Evolutionary conservation across 1,140 invertebrate species (phyloP).

Genomic region (Myzus persicae): DNA sequence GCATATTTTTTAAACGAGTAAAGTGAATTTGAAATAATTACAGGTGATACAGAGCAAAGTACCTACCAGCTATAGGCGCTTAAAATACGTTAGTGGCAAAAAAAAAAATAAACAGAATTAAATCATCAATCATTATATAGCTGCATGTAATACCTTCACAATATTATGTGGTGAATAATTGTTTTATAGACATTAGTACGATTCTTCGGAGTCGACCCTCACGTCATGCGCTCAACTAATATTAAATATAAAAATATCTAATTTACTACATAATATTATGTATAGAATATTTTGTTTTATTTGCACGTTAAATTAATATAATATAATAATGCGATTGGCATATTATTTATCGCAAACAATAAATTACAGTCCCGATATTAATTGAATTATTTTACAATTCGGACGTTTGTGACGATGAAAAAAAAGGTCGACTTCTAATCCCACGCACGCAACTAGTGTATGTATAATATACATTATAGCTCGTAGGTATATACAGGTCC

Average conservation of each 20-base stretch:
- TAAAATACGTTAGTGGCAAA: neutral
- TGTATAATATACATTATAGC: neutral
- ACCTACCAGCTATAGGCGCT: neutral
- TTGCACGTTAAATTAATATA: too few species aligned
- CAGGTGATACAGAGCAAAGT: neutral
- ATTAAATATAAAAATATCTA: neutral
- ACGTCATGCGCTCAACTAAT: neutral
- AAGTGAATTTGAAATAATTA: neutral
- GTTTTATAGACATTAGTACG: neutral
- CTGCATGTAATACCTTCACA: too few species aligned
- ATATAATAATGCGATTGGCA: too few species aligned
- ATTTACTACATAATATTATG: too few species aligned
- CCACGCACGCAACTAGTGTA: neutral
- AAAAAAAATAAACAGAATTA: neutral
- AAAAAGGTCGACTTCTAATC: neutral
- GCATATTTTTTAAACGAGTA: neutral
- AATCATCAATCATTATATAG: neutral
- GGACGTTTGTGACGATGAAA: neutral
- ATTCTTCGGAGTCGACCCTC: neutral
- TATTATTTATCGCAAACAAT: too few species aligned
- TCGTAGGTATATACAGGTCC: too few species aligned
- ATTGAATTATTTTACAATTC: too few species aligned
- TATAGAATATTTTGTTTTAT: too few species aligned
- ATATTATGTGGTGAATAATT: neutral
- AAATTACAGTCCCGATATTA: too few species aligned